A percentile compares a stretch with the other conserved stretches of the same genome.
phyloP scores from a whole-genome alignment of 1,140 invertebrate genomes.

The Procambarus virginalis region DNA sequence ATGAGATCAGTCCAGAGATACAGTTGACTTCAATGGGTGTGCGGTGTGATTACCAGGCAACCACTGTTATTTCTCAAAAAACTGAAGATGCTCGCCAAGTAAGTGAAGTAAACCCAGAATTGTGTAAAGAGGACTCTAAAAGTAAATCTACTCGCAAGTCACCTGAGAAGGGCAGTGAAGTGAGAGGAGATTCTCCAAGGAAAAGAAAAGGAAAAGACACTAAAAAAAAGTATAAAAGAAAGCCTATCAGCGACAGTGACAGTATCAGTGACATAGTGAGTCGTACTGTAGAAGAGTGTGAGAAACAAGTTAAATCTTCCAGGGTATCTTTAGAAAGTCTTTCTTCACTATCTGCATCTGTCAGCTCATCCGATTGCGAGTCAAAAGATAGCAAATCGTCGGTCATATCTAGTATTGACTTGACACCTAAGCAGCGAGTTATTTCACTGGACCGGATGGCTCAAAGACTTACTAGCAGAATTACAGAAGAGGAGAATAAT shows the following conservation, averaged over 20 bases:
- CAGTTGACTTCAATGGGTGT: not conserved
- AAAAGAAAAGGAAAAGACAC: constrained; percentile 34
- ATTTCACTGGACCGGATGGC: constrained; percentile 34
- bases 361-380: constrained; percentile 22
- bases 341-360: constrained; percentile 21
- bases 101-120: not conserved
- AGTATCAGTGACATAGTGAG: constrained; percentile 50
- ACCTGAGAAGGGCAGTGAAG: not conserved
- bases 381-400: constrained; percentile 15
- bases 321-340: constrained; percentile 43
- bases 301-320: constrained; percentile 43
- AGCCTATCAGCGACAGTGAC: constrained; percentile 34
- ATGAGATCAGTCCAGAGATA: not conserved
- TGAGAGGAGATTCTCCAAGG: not conserved
- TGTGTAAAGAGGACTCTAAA: not conserved
- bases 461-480: constrained; percentile 32
- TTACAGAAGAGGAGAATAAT: constrained; percentile 20
- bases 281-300: constrained; percentile 59
- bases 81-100: not conserved
- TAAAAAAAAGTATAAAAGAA: constrained; percentile 27
- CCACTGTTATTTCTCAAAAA: not conserved
- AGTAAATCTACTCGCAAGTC: not conserved
- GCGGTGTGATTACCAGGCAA: not conserved
- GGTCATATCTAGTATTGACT: constrained; percentile 22
- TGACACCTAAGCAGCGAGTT: constrained; percentile 25